phyloP scores from a whole-genome alignment of 2,888 invertebrate species.

The Dryobota labecula region DNA sequence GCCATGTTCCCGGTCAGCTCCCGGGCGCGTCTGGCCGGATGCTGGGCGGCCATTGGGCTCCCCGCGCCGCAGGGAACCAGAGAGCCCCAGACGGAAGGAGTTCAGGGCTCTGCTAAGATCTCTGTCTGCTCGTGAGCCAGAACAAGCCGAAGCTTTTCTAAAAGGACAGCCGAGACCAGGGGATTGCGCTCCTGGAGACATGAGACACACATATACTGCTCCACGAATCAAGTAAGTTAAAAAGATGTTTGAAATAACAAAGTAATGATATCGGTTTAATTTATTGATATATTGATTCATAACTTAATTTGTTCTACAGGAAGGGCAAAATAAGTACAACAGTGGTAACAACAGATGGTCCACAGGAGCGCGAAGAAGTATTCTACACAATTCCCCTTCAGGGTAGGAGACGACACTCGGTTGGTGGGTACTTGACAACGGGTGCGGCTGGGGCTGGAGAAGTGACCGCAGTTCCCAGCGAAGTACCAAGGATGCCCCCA shows the following conservation, averaged over 20 bases:
- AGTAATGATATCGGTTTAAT: background rate
- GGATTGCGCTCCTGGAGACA: slow-evolving; percentile 91
- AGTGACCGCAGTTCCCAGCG: slow-evolving; percentile 87
- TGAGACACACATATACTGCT: slow-evolving; percentile 87
- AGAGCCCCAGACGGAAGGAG: slow-evolving; percentile 87
- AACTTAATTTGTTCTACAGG: slow-evolving; percentile 66
- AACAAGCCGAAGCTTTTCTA: slow-evolving; percentile 92
- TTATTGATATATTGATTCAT: background rate
- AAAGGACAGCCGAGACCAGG: slow-evolving; percentile 93
- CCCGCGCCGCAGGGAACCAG: slow-evolving; percentile 82
- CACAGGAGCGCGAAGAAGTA: slow-evolving; percentile 90
- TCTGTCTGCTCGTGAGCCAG: slow-evolving; percentile 91
- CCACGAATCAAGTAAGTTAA: slow-evolving; percentile 85
- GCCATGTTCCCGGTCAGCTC: slow-evolving; percentile 92
- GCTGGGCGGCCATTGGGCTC: slow-evolving; percentile 81
- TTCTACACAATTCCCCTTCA: slow-evolving; percentile 90
- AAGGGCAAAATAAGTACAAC: slow-evolving; percentile 86
- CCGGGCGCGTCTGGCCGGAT: slow-evolving; percentile 91
- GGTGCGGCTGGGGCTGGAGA: slow-evolving; percentile 83
- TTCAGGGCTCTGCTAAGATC: slow-evolving; percentile 92
- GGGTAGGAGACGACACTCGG: slow-evolving; percentile 91
- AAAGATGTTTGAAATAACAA: background rate
- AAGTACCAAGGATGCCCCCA: slow-evolving; percentile 90
- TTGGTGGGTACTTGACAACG: slow-evolving; percentile 91
- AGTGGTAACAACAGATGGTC: slow-evolving; percentile 80